Evolutionary conservation across 2,888 invertebrate species (phyloP).

Genomic region (Lasioglossum calceatum): DNA sequence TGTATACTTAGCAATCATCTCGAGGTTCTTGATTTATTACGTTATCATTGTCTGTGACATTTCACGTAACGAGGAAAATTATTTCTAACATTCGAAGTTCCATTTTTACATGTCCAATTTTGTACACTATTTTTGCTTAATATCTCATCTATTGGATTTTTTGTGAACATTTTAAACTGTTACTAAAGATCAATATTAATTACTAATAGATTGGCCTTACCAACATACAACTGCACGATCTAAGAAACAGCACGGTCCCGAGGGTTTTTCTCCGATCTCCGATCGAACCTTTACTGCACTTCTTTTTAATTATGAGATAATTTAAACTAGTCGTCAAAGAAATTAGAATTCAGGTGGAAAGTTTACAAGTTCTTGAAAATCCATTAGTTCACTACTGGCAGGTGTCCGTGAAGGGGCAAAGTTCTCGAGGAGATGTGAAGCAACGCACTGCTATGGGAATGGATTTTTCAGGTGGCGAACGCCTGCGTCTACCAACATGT

Average conservation of each 20-base stretch:
- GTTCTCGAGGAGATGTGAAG: neutral
- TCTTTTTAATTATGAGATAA: too few relatives aligned
- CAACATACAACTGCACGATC: too few relatives aligned
- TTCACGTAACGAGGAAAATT: neutral
- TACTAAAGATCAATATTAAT: too few relatives aligned
- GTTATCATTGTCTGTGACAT: neutral
- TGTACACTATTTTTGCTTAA: neutral
- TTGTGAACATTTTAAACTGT: neutral
- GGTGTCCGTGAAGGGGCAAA: neutral
- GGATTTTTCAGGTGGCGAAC: neutral
- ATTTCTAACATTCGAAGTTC: neutral
- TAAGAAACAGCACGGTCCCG: too few relatives aligned
- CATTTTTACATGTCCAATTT: neutral
- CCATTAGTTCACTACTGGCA: neutral
- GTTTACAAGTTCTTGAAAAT: neutral
- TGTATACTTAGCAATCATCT: conserved; percentile 12
- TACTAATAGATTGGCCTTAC: too few relatives aligned
- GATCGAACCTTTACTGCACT: too few relatives aligned
- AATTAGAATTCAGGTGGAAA: too few relatives aligned
- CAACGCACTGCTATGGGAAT: neutral
- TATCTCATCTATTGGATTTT: neutral
- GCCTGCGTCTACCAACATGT: conserved; percentile 1
- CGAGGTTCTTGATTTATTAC: neutral
- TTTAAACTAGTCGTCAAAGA: too few relatives aligned
- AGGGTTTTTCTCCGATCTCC: too few relatives aligned